Evolutionary conservation across 2,113 vertebrate genomes (phyloP).

Genomic region (Lucifuga dentata): DNA sequence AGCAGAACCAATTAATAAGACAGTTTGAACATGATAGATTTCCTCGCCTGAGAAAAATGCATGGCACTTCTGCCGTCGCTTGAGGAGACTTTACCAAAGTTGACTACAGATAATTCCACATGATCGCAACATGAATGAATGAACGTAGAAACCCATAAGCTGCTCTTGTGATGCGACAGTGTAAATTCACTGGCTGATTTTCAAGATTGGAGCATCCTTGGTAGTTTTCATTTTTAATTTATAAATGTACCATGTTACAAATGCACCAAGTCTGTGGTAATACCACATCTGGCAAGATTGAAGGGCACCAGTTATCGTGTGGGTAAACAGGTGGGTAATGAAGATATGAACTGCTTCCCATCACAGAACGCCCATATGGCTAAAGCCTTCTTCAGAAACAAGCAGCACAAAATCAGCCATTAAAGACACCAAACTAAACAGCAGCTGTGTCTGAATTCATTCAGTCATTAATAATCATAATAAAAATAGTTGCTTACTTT

Average conservation of each 20-base stretch:
- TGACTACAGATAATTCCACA: slow-evolving; percentile 45
- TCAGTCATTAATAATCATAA: too few species aligned
- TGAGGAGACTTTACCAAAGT: slow-evolving; percentile 32
- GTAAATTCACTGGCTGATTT: neutral
- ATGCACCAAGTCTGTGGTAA: neutral
- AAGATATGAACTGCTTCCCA: slow-evolving; percentile 43
- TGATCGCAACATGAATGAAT: neutral
- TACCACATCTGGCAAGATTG: slow-evolving; percentile 34
- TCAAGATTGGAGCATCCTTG: neutral
- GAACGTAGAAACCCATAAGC: too few species aligned
- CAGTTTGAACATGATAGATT: slow-evolving; percentile 81
- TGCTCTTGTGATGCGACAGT: neutral
- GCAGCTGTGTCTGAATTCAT: slow-evolving; percentile 17
- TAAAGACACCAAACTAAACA: slow-evolving; percentile 23
- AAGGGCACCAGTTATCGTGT: slow-evolving; percentile 56
- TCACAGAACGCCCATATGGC: slow-evolving; percentile 58
- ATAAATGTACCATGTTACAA: neutral
- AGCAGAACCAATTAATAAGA: slow-evolving; percentile 84
- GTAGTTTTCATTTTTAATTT: neutral
- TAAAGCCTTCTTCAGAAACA: slow-evolving; percentile 34
- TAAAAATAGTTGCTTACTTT: neutral
- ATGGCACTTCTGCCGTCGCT: slow-evolving; percentile 49
- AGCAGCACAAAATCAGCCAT: slow-evolving; percentile 47
- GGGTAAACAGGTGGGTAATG: slow-evolving; percentile 49
- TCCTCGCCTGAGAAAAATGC: slow-evolving; percentile 57